Conservation (phyloP, 2,888 invertebrate genomes). For the Hypsopygia costalis region DNA sequence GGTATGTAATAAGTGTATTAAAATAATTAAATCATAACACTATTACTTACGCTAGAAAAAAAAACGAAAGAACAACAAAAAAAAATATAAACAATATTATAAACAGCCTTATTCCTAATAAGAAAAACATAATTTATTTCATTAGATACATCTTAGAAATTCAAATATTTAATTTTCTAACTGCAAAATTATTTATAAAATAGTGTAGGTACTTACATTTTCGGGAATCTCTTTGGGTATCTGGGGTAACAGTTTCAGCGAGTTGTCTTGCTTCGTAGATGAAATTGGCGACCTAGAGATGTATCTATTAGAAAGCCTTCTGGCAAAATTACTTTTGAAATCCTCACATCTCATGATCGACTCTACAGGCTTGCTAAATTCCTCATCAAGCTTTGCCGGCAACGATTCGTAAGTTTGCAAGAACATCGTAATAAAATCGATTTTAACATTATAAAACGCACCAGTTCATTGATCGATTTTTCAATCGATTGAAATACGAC, state of each 20-base stretch:
- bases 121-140: too few relatives aligned
- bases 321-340: constrained; percentile 73
- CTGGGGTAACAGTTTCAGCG: constrained; percentile 39
- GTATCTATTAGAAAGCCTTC: constrained; percentile 68
- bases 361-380: constrained; percentile 65
- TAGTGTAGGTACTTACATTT: constrained; percentile 50
- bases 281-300: constrained; percentile 44
- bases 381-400: constrained; percentile 41
- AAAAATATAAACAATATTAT: too few relatives aligned
- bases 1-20: too few relatives aligned
- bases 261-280: constrained; percentile 37
- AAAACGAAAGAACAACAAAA: too few relatives aligned
- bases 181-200: too few relatives aligned
- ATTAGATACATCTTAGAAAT: too few relatives aligned
- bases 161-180: too few relatives aligned
- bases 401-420: constrained; percentile 38
- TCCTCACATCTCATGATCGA: constrained; percentile 73
- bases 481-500: constrained; percentile 24
- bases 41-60: too few relatives aligned
- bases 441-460: constrained; percentile 23
- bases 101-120: too few relatives aligned
- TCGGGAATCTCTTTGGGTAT: constrained; percentile 28
- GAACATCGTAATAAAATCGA: constrained; percentile 45
- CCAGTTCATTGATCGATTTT: constrained; percentile 33
- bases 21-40: too few relatives aligned